Conservation (phyloP, 2,113 vertebrate species). For the Perca flavescens region DNA sequence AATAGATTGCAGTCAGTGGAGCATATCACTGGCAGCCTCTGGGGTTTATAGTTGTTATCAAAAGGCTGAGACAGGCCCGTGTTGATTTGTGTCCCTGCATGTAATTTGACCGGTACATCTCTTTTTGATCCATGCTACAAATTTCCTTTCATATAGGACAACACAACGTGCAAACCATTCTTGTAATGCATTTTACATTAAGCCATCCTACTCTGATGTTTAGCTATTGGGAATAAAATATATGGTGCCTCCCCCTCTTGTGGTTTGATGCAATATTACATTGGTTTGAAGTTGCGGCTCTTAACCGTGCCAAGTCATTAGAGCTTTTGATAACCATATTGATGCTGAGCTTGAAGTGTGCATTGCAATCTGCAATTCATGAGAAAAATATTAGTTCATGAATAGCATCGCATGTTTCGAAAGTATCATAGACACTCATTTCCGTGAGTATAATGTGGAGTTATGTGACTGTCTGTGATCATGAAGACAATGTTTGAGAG, state of each 20-base stretch:
- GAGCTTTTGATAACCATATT: conserved; percentile 19
- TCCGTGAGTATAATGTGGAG: conserved; percentile 30
- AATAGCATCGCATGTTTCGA: conserved; percentile 26
- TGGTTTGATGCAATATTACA: conserved; percentile 76
- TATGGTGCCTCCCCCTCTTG: conserved; percentile 73
- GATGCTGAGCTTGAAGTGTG: conserved; percentile 15
- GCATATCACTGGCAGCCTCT: conserved; percentile 61
- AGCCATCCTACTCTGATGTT: conserved; percentile 51
- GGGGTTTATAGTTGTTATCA: conserved; percentile 72
- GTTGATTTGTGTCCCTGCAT: conserved; percentile 65
- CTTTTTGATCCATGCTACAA: conserved; percentile 51
- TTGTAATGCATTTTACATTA: conserved; percentile 31
- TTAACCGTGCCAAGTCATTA: conserved; percentile 38
- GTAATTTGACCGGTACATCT: conserved; percentile 40
- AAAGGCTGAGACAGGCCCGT: conserved; percentile 54
- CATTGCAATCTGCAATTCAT: conserved; percentile 35
- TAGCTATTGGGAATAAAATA: conserved; percentile 54
- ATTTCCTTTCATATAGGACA: conserved; percentile 43
- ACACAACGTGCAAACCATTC: conserved; percentile 23
- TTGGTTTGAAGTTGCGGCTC: conserved; percentile 37
- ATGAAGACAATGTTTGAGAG: conserved; percentile 59
- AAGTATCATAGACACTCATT: conserved; percentile 33
- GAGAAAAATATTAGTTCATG: conserved; percentile 1
- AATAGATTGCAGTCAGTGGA: conserved; percentile 59
- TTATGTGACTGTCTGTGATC: conserved; percentile 47